Evolutionary conservation across 1,140 invertebrate species (phyloP).

Genomic region (Diploscapter pachys): DNA sequence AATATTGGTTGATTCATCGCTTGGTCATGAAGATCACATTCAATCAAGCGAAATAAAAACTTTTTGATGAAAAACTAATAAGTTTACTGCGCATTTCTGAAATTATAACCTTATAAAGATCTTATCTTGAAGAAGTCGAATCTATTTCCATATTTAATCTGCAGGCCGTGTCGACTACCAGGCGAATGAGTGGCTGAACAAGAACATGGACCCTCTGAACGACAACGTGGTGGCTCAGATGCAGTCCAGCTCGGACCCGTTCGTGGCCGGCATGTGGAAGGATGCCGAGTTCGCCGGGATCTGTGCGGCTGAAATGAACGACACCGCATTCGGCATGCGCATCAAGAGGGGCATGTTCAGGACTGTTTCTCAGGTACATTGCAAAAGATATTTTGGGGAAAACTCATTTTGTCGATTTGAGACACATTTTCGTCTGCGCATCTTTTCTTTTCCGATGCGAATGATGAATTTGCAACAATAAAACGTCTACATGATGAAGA

Average conservation of each 20-base stretch:
- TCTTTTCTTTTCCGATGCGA: no score
- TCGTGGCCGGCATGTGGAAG: constrained; percentile 96
- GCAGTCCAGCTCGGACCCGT: constrained; percentile 88
- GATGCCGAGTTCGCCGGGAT: constrained; percentile 90
- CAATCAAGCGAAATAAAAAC: no score
- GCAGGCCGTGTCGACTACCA: constrained; percentile 77
- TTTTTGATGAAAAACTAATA: no score
- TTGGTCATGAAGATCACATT: no score
- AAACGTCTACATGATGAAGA: no score
- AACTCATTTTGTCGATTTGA: no score
- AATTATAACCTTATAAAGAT: no score
- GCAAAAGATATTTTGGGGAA: constrained; percentile 59
- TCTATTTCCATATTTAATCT: constrained; percentile 9
- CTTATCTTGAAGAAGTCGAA: no score
- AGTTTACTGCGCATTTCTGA: no score
- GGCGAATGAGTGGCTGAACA: constrained; percentile 93
- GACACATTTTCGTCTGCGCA: no score
- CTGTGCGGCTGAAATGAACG: constrained; percentile 82
- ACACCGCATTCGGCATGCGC: constrained; percentile 84
- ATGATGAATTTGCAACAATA: no score
- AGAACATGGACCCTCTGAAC: constrained; percentile 99
- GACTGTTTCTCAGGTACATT: constrained; percentile 79
- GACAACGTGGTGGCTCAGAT: constrained; percentile 95
- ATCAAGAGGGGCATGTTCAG: constrained; percentile 75
- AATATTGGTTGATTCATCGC: no score